Percentiles rank a stretch among this genome's conserved stretches.
phyloP scores from a whole-genome alignment of 2,888 invertebrate species.

The Andrena bucephala region DNA sequence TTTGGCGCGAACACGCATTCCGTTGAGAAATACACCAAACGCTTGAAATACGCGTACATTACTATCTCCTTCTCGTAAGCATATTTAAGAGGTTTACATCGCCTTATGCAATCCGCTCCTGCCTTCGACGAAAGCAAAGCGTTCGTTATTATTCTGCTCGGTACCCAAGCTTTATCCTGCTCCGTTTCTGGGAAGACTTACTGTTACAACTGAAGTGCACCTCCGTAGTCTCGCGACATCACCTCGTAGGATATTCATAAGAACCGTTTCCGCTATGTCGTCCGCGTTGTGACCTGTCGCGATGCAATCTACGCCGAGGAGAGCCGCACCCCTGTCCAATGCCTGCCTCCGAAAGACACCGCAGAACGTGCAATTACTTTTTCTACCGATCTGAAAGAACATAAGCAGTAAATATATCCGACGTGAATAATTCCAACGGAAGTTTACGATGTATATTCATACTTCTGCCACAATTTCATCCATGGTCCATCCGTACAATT shows the following conservation, averaged over 20 bases:
- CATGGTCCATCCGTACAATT: slow-evolving; percentile 99
- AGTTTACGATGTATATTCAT: slow-evolving; percentile 41
- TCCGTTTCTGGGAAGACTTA: slow-evolving; percentile 84
- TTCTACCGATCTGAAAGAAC: slow-evolving; percentile 89
- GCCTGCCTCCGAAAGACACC: slow-evolving; percentile 98
- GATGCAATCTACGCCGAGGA: slow-evolving; percentile 95
- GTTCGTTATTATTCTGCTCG: slow-evolving; percentile 18
- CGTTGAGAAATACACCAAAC: slow-evolving; percentile 98
- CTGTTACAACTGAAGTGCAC: slow-evolving; percentile 96
- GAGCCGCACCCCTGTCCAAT: slow-evolving; percentile 96
- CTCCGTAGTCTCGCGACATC: slow-evolving; percentile 97
- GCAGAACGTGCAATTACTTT: slow-evolving; percentile 99
- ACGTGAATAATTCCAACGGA: neutral
- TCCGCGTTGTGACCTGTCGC: slow-evolving; percentile 99
- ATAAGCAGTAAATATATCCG: slow-evolving; percentile 2
- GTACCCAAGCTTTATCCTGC: neutral
- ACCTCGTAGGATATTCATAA: slow-evolving; percentile 98
- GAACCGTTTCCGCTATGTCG: slow-evolving; percentile 99
- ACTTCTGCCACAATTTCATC: slow-evolving; percentile 97
- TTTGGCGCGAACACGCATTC: slow-evolving; percentile 99
- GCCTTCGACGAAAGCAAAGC: slow-evolving; percentile 86
- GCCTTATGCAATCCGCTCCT: slow-evolving; percentile 92
- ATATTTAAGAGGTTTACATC: slow-evolving; percentile 98
- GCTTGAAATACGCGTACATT: slow-evolving; percentile 99
- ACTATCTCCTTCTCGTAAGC: slow-evolving; percentile 99